Percentiles rank a stretch among this genome's conserved stretches.
Conservation (phyloP, 2,888 invertebrate species). For the Pachymerium ferrugineum region DNA sequence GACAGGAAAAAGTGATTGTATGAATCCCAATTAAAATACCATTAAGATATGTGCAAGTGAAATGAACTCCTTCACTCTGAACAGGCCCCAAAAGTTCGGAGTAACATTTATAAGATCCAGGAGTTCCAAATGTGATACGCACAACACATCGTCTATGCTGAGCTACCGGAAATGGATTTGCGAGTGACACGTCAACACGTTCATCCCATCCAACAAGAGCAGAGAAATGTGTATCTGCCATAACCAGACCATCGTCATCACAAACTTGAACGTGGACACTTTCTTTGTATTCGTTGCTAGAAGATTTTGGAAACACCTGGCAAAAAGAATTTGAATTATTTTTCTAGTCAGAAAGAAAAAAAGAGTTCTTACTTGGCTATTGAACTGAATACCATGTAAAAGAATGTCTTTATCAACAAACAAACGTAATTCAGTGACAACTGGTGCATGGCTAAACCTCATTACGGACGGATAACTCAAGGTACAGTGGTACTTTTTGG, state of each 20-base stretch:
- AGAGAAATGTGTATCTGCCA: constrained; percentile 36
- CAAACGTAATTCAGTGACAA: constrained; percentile 45
- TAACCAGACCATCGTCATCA: constrained; percentile 35
- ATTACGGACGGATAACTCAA: constrained; percentile 36
- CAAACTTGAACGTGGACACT: constrained; percentile 32
- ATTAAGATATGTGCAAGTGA: constrained; percentile 36
- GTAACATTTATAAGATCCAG: constrained; percentile 36
- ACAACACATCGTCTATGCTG: constrained; percentile 34
- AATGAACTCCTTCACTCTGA: constrained; percentile 37
- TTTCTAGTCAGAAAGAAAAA: not conserved
- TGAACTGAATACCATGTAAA: constrained; percentile 58
- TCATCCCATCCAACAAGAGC: constrained; percentile 36
- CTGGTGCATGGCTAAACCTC: constrained; percentile 36
- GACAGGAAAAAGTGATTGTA: constrained; percentile 35
- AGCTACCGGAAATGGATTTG: constrained; percentile 33
- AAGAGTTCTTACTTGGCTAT: constrained; percentile 50
- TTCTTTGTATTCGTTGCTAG: constrained; percentile 3
- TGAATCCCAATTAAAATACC: constrained; percentile 37
- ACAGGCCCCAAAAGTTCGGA: constrained; percentile 37
- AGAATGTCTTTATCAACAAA: constrained; percentile 74
- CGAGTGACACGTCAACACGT: constrained; percentile 35
- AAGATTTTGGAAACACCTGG: constrained; percentile 26
- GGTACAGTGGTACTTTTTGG: constrained; percentile 62
- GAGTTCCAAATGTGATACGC: constrained; percentile 35
- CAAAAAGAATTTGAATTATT: too few species aligned